These are phyloP conservation scores for Plagiodera versicolora DNA, from an alignment of 2,888 invertebrate species.

Conservation along the genomic window DNA sequence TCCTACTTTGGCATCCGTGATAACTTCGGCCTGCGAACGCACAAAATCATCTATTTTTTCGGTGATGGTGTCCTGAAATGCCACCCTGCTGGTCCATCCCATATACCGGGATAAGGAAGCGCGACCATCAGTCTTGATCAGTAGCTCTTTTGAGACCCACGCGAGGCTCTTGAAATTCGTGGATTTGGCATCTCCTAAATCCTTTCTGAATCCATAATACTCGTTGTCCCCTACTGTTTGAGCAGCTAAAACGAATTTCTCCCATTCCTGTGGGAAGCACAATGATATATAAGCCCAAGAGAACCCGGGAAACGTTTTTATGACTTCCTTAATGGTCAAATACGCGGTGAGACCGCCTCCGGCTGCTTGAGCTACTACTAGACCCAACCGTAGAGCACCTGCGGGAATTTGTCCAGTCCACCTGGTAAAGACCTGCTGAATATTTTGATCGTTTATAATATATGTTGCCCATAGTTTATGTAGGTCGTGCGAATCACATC, in stretches of 20 bases:
- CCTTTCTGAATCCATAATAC: neutral
- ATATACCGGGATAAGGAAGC: neutral
- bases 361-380: neutral
- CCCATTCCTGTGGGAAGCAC: neutral
- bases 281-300: neutral
- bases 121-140: neutral
- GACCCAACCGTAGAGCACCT: neutral
- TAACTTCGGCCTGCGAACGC: neutral
- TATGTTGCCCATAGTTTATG: neutral
- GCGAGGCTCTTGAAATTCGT: neutral
- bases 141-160: neutral
- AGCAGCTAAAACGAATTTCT: neutral
- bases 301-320: slow-evolving; percentile 16
- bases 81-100: neutral
- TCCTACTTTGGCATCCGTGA: neutral
- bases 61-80: neutral
- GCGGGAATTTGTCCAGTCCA: neutral
- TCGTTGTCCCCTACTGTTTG: neutral
- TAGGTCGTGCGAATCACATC: neutral
- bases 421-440: neutral
- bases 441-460: neutral
- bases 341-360: neutral
- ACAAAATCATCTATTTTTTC: neutral
- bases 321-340: slow-evolving; percentile 4
- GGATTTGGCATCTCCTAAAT: neutral